Percentiles rank a stretch among this genome's conserved stretches.
These are phyloP conservation scores for Akabosia matsudoensis DNA, from an alignment of 1,140 invertebrate species.

Conservation along the genomic window DNA sequence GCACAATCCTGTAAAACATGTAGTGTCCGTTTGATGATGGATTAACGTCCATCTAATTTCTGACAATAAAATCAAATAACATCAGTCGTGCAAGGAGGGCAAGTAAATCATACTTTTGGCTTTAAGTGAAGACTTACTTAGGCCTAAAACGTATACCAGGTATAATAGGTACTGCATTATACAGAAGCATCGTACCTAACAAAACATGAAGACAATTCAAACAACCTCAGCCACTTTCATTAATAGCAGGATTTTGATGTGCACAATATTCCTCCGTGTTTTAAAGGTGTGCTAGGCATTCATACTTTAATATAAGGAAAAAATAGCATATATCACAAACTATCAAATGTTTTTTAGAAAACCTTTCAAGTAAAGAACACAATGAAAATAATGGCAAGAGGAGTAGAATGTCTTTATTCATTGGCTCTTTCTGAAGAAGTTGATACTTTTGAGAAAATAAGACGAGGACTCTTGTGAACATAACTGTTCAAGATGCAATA, in stretches of 20 bases:
- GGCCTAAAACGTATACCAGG: no score
- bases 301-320: no score
- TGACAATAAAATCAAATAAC: not conserved
- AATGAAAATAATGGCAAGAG: not conserved
- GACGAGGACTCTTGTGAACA: not conserved
- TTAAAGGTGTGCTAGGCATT: no score
- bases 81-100: no score
- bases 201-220: no score
- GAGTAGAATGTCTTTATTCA: not conserved
- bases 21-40: no score
- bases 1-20: not conserved
- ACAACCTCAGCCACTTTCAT: no score
- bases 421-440: not conserved
- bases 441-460: not conserved
- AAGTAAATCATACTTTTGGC: not conserved
- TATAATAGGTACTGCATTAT: no score
- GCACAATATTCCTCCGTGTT: no score
- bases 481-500: conserved; percentile 2
- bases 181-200: no score
- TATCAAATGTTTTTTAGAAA: not conserved
- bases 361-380: not conserved
- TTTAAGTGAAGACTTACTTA: no score
- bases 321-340: not conserved
- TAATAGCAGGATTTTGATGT: no score
- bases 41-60: not conserved